Evolutionary conservation across 2,797 vertebrate genomes (phyloP).

Genomic region (Taenioides sp.): DNA sequence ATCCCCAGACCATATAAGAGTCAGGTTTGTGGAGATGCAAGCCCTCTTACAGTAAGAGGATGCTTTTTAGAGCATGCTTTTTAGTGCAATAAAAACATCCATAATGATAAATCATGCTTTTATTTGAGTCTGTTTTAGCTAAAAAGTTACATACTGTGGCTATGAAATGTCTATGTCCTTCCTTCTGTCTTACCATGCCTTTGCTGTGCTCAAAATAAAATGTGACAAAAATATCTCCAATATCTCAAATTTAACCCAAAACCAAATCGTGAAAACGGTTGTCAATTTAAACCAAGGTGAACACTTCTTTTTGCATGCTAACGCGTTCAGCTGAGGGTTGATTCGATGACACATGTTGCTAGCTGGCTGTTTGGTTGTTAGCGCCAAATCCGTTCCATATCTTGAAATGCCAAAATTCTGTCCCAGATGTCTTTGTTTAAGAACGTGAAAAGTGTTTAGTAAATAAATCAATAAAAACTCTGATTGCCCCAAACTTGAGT

Average conservation of each 20-base stretch:
- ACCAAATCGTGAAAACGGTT: too few relatives aligned
- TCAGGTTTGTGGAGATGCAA: too few relatives aligned
- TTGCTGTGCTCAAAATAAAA: background rate
- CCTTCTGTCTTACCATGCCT: background rate
- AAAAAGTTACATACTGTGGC: too few relatives aligned
- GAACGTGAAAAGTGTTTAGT: slow-evolving; percentile 1
- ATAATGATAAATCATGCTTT: too few relatives aligned
- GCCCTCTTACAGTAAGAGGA: too few relatives aligned
- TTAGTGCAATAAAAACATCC: too few relatives aligned
- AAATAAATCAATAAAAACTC: background rate
- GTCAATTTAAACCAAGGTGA: background rate
- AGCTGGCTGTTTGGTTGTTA: background rate
- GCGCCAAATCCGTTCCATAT: background rate
- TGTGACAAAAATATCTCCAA: background rate
- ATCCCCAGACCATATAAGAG: too few relatives aligned
- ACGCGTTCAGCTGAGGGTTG: background rate
- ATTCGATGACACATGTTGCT: background rate
- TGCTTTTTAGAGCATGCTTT: too few relatives aligned
- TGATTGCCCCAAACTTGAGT: background rate
- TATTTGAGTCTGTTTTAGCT: too few relatives aligned
- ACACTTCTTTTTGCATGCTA: background rate
- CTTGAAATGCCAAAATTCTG: background rate
- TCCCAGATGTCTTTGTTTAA: background rate
- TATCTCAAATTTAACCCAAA: background rate
- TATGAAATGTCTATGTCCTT: too few relatives aligned